Conservation (phyloP, 2,113 vertebrate species). For the Mirza zaza region DNA sequence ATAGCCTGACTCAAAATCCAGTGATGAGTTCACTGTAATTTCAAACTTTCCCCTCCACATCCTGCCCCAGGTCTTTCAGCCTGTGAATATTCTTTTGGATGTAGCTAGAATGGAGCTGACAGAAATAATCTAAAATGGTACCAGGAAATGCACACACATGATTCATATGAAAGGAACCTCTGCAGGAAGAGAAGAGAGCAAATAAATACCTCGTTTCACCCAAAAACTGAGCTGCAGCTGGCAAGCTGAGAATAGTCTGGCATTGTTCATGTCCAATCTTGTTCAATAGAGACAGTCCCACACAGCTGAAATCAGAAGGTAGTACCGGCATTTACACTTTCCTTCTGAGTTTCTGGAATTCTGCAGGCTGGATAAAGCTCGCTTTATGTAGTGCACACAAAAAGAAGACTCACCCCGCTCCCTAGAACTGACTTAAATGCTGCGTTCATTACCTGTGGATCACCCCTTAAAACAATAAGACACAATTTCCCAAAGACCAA, state of each 20-base stretch:
- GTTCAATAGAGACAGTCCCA: fast-evolving
- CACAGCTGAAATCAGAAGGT: neutral
- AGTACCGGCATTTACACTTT: neutral
- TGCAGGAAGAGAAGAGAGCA: neutral
- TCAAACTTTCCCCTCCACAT: neutral
- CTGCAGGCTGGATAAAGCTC: neutral
- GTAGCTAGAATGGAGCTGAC: neutral
- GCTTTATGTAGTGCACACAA: neutral
- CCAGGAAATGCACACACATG: neutral
- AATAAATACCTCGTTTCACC: neutral
- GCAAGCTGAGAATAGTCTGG: neutral
- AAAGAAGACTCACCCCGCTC: neutral
- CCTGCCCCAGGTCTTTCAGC: neutral
- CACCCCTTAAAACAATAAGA: neutral
- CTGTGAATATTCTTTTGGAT: neutral
- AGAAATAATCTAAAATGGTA: neutral
- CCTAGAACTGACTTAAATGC: neutral
- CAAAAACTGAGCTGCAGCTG: neutral
- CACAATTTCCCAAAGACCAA: neutral
- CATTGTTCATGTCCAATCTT: neutral
- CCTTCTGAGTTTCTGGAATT: neutral
- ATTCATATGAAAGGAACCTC: neutral
- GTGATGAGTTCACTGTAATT: neutral
- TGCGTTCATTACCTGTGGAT: neutral
- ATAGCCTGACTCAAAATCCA: neutral